These are phyloP conservation scores for Chalcis sispes DNA, from an alignment of 2,888 invertebrate genomes.

Conservation along the genomic window DNA sequence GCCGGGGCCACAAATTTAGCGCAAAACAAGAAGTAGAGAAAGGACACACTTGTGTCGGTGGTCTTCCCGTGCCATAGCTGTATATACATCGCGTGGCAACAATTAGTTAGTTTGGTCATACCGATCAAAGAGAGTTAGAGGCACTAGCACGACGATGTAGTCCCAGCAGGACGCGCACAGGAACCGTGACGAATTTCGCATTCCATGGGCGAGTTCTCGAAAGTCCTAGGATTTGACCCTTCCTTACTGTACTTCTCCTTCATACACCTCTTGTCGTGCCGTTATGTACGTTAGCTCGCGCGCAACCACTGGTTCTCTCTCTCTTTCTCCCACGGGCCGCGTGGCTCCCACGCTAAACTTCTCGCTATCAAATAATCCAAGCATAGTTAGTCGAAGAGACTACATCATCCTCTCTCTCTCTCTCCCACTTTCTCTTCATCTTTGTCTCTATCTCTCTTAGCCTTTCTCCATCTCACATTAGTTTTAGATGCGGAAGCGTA, in stretches of 20 bases:
- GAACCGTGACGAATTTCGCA: slow-evolving; percentile 35
- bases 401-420: not conserved
- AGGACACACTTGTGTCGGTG: not conserved
- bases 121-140: slow-evolving; percentile 1
- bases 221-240: slow-evolving; percentile 23
- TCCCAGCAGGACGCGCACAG: not conserved
- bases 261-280: too few species aligned
- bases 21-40: slow-evolving; percentile 4
- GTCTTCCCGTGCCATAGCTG: not conserved
- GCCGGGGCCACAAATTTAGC: not conserved
- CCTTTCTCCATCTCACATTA: not conserved
- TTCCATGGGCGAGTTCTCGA: slow-evolving; percentile 25
- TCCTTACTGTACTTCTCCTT: too few species aligned
- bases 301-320: slow-evolving; percentile 7
- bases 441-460: not conserved
- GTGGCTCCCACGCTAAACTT: slow-evolving; percentile 27
- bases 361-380: slow-evolving; percentile 36
- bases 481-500: not conserved
- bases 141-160: not conserved
- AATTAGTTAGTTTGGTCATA: slow-evolving; percentile 37
- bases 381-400: slow-evolving; percentile 19
- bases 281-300: slow-evolving; percentile 1
- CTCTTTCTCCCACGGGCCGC: too few species aligned
- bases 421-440: not conserved
- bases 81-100: slow-evolving; percentile 17